These are phyloP conservation scores for Phataginus tricuspis DNA, from an alignment of 2,797 vertebrate genomes.

Conservation along the genomic window DNA sequence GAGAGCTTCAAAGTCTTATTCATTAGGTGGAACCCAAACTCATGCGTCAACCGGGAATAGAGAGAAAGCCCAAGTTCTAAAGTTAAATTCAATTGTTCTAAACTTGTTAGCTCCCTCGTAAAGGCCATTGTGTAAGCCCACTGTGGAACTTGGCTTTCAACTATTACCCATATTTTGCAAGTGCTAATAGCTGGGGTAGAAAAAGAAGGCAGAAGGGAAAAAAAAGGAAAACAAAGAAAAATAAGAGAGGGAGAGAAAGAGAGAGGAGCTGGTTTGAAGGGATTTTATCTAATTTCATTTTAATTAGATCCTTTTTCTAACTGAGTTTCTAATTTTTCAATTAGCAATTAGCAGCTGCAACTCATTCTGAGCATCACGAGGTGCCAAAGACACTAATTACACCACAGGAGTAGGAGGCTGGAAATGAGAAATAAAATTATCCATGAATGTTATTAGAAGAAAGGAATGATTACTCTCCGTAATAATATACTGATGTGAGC, in stretches of 20 bases:
- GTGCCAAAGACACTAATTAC: conserved; percentile 93
- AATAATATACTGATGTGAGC: conserved; percentile 90
- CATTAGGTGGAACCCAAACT: background rate
- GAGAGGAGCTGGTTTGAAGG: conserved; percentile 87
- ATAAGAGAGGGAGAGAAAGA: conserved; percentile 46
- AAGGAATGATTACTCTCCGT: conserved; percentile 88
- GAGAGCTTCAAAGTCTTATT: background rate
- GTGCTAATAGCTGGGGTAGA: conserved; percentile 78
- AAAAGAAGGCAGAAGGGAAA: conserved; percentile 75
- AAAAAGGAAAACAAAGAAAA: conserved; percentile 82
- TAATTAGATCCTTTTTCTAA: conserved; percentile 98
- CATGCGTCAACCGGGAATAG: background rate
- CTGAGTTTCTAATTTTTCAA: conserved; percentile 99
- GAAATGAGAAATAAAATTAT: conserved; percentile 90
- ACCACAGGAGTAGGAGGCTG: conserved; percentile 88
- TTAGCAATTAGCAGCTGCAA: conserved; percentile 96
- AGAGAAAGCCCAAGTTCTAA: background rate
- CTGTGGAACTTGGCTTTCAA: conserved; percentile 79
- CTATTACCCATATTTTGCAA: conserved; percentile 83
- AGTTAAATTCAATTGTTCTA: background rate
- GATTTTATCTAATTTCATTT: conserved; percentile 95
- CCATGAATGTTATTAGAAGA: conserved; percentile 91
- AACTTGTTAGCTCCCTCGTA: background rate
- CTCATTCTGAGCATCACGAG: conserved; percentile 89
- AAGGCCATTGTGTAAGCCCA: conserved; percentile 68